phyloP scores from a whole-genome alignment of 1,140 invertebrate genomes.

The Cydia splendana region DNA sequence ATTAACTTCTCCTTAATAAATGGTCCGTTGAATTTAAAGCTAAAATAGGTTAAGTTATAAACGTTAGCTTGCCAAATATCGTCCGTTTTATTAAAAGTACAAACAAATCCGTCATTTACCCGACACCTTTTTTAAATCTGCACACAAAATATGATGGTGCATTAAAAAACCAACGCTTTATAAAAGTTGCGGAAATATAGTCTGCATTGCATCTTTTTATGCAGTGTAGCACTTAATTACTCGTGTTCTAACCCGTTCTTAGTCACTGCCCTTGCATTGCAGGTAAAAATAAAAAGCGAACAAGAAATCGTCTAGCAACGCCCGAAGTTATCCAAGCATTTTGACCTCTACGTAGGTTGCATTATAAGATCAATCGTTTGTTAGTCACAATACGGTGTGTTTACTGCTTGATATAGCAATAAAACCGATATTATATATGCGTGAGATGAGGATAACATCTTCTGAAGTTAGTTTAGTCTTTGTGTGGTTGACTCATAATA shows the following conservation, averaged over 20 bases:
- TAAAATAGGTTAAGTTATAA: too few species aligned
- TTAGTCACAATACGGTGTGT: background rate
- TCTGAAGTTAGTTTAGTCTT: background rate
- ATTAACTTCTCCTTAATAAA: too few species aligned
- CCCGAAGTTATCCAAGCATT: background rate
- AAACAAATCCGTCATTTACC: background rate
- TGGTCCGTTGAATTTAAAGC: too few species aligned
- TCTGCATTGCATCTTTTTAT: slow-evolving; percentile 19
- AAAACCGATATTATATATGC: background rate
- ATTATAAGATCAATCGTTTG: background rate
- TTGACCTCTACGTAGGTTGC: background rate
- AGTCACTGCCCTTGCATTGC: background rate
- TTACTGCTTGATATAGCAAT: background rate
- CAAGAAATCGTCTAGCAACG: background rate
- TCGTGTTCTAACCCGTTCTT: background rate
- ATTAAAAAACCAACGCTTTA: background rate
- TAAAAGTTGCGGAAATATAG: background rate
- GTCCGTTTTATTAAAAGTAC: background rate
- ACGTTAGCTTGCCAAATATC: too few species aligned
- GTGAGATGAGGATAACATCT: background rate
- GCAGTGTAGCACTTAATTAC: slow-evolving; percentile 5
- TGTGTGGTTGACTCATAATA: background rate
- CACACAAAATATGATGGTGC: background rate
- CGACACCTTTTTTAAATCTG: background rate
- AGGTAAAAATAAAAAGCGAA: background rate